A percentile compares a stretch with the other conserved stretches of the same genome.
Evolutionary conservation across 2,797 vertebrate species (phyloP).

Genomic region (Hydrocynus forskahlii): DNA sequence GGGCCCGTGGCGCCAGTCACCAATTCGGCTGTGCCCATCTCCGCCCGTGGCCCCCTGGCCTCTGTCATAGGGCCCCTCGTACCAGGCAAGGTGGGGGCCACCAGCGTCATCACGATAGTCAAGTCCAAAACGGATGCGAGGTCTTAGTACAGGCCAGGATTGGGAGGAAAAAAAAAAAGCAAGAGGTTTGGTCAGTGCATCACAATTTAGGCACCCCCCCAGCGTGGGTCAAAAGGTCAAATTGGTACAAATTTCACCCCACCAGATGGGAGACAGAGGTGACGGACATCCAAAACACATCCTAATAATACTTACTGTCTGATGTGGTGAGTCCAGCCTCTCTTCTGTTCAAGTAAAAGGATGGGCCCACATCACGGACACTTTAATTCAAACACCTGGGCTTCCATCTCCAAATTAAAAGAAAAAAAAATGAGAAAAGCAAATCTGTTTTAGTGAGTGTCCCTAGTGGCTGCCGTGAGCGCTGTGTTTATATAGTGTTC

Average conservation of each 20-base stretch:
- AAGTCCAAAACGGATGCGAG: constrained; percentile 97
- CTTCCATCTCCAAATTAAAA: constrained; percentile 54
- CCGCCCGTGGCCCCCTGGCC: constrained; percentile 84
- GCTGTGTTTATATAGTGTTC: constrained; percentile 49
- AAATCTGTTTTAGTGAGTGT: constrained; percentile 27
- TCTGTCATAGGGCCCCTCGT: constrained; percentile 89
- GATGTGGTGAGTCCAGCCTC: constrained; percentile 40
- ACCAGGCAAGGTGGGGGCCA: constrained; percentile 95
- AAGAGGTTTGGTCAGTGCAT: constrained; percentile 71
- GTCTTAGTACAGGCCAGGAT: constrained; percentile 86
- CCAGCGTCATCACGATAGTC: constrained; percentile 99
- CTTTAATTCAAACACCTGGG: constrained; percentile 37
- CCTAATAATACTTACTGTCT: constrained; percentile 23
- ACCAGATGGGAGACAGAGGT: constrained; percentile 1
- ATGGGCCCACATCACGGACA: constrained; percentile 28
- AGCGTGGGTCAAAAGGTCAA: constrained; percentile 15
- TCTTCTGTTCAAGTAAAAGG: constrained; percentile 35
- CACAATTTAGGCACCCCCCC: constrained; percentile 66
- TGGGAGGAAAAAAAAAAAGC: constrained; percentile 42
- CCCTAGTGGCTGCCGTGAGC: constrained; percentile 39
- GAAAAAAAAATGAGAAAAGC: constrained; percentile 17
- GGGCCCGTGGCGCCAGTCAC: constrained; percentile 89
- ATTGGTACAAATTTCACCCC: constrained; percentile 13
- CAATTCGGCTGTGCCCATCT: constrained; percentile 81
- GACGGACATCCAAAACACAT: constrained; percentile 17